phyloP scores from a whole-genome alignment of 23 tunicate species.

The Trididemnum clinides region DNA sequence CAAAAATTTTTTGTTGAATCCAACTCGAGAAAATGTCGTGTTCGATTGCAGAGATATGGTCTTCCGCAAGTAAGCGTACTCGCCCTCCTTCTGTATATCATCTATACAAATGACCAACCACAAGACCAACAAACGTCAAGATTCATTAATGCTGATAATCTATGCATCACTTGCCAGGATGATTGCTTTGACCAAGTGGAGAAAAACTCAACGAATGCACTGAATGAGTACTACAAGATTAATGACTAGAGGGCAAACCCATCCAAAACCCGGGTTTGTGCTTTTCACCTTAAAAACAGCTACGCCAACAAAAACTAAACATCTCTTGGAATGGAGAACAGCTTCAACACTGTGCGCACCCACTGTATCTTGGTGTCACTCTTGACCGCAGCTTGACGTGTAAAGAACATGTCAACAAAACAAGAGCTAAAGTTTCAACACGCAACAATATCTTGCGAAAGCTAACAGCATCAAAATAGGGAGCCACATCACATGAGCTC shows the following conservation, averaged over 20 bases:
- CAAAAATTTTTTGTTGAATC: not conserved
- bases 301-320: no score
- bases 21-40: not conserved
- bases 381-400: not conserved
- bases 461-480: not conserved
- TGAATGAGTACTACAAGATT: not conserved
- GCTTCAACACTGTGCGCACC: not conserved
- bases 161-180: no score
- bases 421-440: not conserved
- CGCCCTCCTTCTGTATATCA: not conserved
- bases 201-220: not conserved
- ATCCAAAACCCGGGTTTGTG: not conserved
- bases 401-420: not conserved
- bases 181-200: not conserved
- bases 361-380: not conserved
- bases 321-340: not conserved
- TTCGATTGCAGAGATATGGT: not conserved
- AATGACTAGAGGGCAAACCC: not conserved
- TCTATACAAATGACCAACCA: not conserved
- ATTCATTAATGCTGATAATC: not conserved
- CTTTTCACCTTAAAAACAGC: no score
- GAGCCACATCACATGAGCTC: no score
- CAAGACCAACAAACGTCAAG: not conserved
- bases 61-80: not conserved
- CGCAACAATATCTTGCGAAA: not conserved